Evolutionary conservation across 2,113 vertebrate genomes (phyloP), one percentile per base, ranked within the genome.

Genomic region (Jaculus jaculus): DNA sequence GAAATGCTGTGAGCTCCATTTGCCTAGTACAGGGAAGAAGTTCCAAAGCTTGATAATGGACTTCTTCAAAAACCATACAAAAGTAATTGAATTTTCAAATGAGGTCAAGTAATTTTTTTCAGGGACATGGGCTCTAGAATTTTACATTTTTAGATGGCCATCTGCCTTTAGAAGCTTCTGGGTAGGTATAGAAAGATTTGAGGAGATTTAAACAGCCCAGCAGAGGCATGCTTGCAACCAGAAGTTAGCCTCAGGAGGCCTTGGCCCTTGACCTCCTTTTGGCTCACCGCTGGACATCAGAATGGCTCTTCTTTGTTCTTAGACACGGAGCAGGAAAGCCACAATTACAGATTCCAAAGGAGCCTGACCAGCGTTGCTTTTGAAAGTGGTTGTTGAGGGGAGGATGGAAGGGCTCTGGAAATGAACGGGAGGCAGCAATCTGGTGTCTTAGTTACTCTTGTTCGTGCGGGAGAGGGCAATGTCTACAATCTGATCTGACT

Each of bases 271-370:
- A 81, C 72, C 66, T 58, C 75, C 58, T 63, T 54, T 42, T 37
- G 42, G 89, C 74, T 85, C 83, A 71, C 63, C 74, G 16, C 75
- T 90, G 18, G 7, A 80, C 86, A 87, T 88, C 88, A 63, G 39
- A 73, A 84, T 28, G 82, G 86, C 79, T 72, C 68, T 42, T 54
- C 95, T 96, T 88, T 92, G 92, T 90, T 95, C 89, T 93, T 71
- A 61, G 82, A 92, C 66, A 60, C 42, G 51, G 23, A 75, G 61
- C 69, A 66, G 81, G 42, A 84, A 95, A 97, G 84, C 94, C 89
- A 93, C 93, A 92, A 95, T 95, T 96, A 95, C 72, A 95, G 93
- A 93, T 89, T 74, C 32, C 73, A 89, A 91, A 79, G 20, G 39
- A 30, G 18, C 87, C 77, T 89, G 79, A 66, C 88, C 92, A 87